A percentile compares a stretch with the other conserved stretches of the same genome.
phyloP scores from a whole-genome alignment of 1,140 invertebrate species.

The Mizuhopecten yessoensis region DNA sequence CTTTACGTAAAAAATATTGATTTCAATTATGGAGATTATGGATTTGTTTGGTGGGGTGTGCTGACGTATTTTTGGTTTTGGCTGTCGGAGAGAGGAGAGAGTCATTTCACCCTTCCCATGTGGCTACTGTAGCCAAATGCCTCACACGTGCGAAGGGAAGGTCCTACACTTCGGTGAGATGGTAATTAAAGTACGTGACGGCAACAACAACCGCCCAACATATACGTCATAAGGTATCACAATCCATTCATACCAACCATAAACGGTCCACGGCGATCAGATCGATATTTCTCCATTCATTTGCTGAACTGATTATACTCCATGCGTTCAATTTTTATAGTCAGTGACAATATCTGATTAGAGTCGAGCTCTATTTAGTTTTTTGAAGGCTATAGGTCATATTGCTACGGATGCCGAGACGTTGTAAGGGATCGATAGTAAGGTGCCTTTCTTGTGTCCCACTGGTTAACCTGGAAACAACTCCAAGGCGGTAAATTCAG shows the following conservation, averaged over 20 bases:
- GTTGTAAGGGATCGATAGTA: background rate
- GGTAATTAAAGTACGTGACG: background rate
- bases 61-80: background rate
- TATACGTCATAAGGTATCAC: background rate
- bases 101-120: background rate
- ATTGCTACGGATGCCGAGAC: background rate
- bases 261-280: background rate
- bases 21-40: background rate
- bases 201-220: background rate
- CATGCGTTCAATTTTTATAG: background rate
- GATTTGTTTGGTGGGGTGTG: background rate
- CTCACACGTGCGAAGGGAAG: background rate
- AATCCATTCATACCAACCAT: background rate
- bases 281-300: background rate
- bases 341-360: background rate
- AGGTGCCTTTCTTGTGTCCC: background rate
- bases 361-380: background rate
- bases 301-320: background rate
- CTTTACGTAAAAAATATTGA: background rate
- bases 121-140: background rate
- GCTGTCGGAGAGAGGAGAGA: background rate
- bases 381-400: slow-evolving; percentile 1
- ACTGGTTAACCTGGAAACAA: background rate
- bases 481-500: background rate
- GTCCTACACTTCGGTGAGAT: background rate